Percentiles rank a stretch among this genome's conserved stretches.
These are phyloP conservation scores for Caranx ignobilis DNA, from an alignment of 2,113 vertebrate species.

Conservation along the genomic window DNA sequence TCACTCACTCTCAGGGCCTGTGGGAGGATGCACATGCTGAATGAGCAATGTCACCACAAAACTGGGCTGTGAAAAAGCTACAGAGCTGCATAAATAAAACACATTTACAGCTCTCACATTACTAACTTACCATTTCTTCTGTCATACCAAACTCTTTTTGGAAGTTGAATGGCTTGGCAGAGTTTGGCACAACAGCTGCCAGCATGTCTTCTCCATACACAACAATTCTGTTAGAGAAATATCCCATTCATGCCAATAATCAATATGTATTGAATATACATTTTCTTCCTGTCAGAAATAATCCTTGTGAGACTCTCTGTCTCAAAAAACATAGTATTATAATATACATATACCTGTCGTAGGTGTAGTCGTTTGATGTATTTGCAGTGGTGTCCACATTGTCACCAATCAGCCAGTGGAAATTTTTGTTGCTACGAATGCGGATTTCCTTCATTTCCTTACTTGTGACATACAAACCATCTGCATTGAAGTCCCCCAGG, in stretches of 20 bases:
- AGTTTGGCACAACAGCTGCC: slow-evolving; percentile 73
- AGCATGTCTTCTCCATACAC: slow-evolving; percentile 81
- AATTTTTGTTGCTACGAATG: slow-evolving; percentile 71
- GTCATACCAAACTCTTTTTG: slow-evolving; percentile 75
- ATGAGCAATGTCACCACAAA: background rate
- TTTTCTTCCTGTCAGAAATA: background rate
- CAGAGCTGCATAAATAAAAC: background rate
- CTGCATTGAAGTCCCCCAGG: slow-evolving; percentile 83
- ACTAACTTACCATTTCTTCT: slow-evolving; percentile 68
- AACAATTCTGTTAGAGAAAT: slow-evolving; percentile 81
- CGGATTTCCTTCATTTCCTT: slow-evolving; percentile 70
- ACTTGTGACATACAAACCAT: slow-evolving; percentile 68
- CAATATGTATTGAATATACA: background rate
- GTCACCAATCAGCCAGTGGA: slow-evolving; percentile 82
- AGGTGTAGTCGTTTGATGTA: slow-evolving; percentile 71
- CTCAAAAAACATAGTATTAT: background rate
- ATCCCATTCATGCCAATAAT: background rate
- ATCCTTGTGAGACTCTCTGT: background rate
- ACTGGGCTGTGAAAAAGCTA: background rate
- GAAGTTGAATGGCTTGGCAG: slow-evolving; percentile 84
- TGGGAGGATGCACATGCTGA: background rate
- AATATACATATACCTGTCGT: slow-evolving; percentile 70
- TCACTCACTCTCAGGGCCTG: slow-evolving; percentile 78
- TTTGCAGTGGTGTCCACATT: slow-evolving; percentile 80
- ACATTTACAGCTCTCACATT: background rate